These are phyloP conservation scores for Drosophila fulvimacula DNA, from an alignment of 2,888 invertebrate species.

Conservation along the genomic window DNA sequence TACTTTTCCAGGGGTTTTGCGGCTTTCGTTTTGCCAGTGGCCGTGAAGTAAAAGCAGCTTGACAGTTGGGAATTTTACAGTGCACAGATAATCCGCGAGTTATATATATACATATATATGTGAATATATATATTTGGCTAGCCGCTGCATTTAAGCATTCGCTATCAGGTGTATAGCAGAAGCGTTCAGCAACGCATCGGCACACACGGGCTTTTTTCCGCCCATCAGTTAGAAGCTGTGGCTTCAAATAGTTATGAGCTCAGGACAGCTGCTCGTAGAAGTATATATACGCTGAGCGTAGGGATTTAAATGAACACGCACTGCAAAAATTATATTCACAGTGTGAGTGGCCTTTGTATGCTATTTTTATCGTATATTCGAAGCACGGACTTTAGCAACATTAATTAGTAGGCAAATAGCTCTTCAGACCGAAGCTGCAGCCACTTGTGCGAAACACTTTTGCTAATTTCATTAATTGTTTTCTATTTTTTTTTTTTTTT, in stretches of 20 bases:
- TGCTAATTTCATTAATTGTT: conserved; percentile 77
- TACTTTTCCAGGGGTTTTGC: conserved; percentile 39
- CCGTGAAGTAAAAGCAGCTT: conserved; percentile 45
- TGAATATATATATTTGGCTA: neutral
- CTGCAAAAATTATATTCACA: neutral
- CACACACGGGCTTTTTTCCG: conserved; percentile 36
- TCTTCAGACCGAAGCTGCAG: conserved; percentile 3
- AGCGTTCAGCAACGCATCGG: conserved; percentile 58
- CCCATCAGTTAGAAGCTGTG: neutral
- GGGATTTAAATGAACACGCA: neutral
- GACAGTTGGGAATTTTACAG: conserved; percentile 65
- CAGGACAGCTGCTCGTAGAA: neutral
- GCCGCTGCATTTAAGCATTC: neutral
- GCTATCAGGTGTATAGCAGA: conserved; percentile 47
- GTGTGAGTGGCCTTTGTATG: neutral
- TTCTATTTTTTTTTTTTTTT: neutral
- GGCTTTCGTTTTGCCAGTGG: conserved; percentile 52
- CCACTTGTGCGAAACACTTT: conserved; percentile 42
- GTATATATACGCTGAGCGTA: neutral
- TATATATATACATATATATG: conserved; percentile 35
- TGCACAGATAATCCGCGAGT: conserved; percentile 67
- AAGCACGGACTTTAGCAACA: neutral
- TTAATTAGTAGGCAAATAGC: conserved; percentile 19
- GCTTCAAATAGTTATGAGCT: conserved; percentile 1
- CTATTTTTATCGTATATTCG: neutral